Conservation (phyloP, 2,113 vertebrate species). For the Benitochromis conjunctus region DNA sequence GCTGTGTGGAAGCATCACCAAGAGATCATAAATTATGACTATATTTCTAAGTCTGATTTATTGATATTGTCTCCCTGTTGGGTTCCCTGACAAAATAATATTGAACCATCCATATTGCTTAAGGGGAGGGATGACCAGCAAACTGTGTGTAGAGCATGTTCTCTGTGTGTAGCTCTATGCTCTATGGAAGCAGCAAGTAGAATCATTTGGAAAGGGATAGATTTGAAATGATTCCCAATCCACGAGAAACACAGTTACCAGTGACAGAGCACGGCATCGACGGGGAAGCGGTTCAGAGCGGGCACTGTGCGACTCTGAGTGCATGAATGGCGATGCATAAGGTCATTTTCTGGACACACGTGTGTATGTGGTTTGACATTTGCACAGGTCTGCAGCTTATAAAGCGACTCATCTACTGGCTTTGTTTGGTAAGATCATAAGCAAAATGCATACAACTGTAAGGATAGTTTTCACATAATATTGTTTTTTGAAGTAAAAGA, state of each 20-base stretch:
- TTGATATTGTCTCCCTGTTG: background rate
- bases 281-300: background rate
- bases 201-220: background rate
- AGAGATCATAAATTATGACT: background rate
- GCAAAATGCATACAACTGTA: background rate
- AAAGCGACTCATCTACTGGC: background rate
- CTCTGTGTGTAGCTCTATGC: background rate
- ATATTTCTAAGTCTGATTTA: background rate
- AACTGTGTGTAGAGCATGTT: background rate
- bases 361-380: background rate
- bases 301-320: constrained; percentile 1
- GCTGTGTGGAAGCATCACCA: background rate
- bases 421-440: background rate
- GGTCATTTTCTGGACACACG: background rate
- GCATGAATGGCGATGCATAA: background rate
- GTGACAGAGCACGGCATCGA: background rate
- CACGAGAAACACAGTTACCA: background rate
- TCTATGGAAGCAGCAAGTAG: background rate
- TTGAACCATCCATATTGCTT: background rate
- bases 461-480: background rate
- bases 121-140: background rate
- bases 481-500: background rate
- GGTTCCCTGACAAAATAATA: background rate
- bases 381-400: background rate
- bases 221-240: background rate